Conservation (phyloP, 2,113 vertebrate species). For the Calidris pygmaea region DNA sequence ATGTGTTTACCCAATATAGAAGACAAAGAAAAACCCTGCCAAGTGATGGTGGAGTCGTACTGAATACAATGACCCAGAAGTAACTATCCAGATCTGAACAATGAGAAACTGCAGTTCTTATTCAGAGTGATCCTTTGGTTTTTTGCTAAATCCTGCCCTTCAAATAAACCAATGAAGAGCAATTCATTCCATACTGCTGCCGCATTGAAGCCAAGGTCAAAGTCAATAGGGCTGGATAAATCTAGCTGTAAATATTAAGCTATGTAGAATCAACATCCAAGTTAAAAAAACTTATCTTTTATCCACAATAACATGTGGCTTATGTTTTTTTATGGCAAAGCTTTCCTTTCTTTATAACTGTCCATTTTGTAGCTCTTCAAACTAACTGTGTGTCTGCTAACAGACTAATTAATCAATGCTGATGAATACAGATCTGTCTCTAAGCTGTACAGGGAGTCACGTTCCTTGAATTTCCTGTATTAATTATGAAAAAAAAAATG, state of each 20-base stretch:
- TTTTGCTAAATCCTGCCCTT: neutral
- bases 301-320: neutral
- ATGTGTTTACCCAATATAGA: conserved; percentile 30
- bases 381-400: conserved; percentile 8
- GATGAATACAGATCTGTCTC: conserved; percentile 40
- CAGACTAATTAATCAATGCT: conserved; percentile 50
- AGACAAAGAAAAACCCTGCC: conserved; percentile 27
- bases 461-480: conserved; percentile 57
- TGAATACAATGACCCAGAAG: neutral
- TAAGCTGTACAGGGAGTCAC: conserved; percentile 26
- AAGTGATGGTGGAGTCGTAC: neutral
- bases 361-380: neutral
- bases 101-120: neutral
- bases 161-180: neutral
- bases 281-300: neutral
- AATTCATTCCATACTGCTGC: neutral
- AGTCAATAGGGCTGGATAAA: neutral
- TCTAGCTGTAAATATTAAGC: neutral
- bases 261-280: neutral
- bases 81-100: neutral
- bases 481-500: conserved; percentile 61
- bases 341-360: conserved; percentile 7
- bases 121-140: neutral
- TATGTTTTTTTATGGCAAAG: neutral
- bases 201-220: neutral